Percentiles rank a stretch among this genome's conserved stretches.
Evolutionary conservation across 2,888 invertebrate genomes (phyloP).

Genomic region (Eupithecia insigniata): DNA sequence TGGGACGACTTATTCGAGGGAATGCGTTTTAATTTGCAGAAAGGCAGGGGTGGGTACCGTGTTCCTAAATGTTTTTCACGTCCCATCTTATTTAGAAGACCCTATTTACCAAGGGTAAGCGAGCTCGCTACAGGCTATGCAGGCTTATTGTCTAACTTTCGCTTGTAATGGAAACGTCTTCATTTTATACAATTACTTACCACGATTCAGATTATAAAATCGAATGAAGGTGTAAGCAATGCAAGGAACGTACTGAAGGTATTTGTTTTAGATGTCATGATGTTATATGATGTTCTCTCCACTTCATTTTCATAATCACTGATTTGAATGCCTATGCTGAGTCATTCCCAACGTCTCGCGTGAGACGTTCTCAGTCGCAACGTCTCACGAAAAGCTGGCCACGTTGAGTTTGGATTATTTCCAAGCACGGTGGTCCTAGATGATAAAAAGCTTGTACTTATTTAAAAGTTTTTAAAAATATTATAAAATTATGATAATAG

Average conservation of each 20-base stretch:
- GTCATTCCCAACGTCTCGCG: no score
- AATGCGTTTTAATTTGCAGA: slow-evolving; percentile 70
- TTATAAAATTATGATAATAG: not conserved
- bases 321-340: not conserved
- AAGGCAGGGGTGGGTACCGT: slow-evolving; percentile 70
- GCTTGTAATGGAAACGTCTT: slow-evolving; percentile 27
- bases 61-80: slow-evolving; percentile 63
- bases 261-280: not conserved
- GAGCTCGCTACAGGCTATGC: slow-evolving; percentile 26
- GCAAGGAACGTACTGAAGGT: not conserved
- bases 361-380: no score
- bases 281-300: not conserved
- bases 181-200: slow-evolving; percentile 32
- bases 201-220: slow-evolving; percentile 16
- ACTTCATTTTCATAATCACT: not conserved
- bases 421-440: no score
- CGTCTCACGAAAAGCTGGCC: no score
- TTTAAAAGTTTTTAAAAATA: no score
- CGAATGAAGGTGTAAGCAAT: not conserved
- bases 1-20: slow-evolving; percentile 39
- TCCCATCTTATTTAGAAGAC: slow-evolving; percentile 76
- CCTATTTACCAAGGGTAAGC: slow-evolving; percentile 68
- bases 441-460: no score
- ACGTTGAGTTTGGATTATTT: no score
- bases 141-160: slow-evolving; percentile 34